Evolutionary conservation across 2,113 vertebrate genomes (phyloP).

Genomic region (Megaleporinus macrocephalus): DNA sequence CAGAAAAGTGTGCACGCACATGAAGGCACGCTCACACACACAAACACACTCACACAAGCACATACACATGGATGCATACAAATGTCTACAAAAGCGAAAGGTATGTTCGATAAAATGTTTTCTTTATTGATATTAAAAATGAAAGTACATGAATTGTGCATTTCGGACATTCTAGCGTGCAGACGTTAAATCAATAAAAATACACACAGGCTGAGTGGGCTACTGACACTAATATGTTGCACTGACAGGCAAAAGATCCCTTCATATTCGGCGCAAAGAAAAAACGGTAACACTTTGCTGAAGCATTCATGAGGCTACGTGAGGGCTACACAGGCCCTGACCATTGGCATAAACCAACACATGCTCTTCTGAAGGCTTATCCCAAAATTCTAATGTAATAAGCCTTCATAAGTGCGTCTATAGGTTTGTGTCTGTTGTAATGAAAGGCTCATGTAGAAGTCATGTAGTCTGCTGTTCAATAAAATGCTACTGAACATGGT

Average conservation of each 20-base stretch:
- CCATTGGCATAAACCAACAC: no score
- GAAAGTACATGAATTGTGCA: conserved; percentile 86
- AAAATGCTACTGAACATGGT: conserved; percentile 21
- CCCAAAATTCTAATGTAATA: no score
- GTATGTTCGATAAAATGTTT: conserved; percentile 80
- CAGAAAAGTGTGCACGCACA: background rate
- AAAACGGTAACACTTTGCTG: no score
- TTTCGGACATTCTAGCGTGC: conserved; percentile 84
- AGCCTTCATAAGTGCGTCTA: no score
- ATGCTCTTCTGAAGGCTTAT: no score
- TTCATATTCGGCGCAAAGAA: conserved; percentile 75
- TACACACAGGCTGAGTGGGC: conserved; percentile 80
- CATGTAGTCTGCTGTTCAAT: no score
- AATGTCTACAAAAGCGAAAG: conserved; percentile 45
- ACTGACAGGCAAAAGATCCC: conserved; percentile 69
- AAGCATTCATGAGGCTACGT: no score
- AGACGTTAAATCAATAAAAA: conserved; percentile 83
- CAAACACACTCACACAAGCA: background rate
- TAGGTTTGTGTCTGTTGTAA: no score
- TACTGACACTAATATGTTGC: conserved; percentile 74
- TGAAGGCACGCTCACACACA: background rate
- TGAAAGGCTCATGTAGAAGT: no score
- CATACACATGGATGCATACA: conserved; percentile 9
- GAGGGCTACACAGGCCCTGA: no score
- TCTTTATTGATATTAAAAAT: conserved; percentile 86